Percentiles rank a stretch among this genome's conserved stretches.
phyloP scores from a whole-genome alignment of 2,888 invertebrate species.

The Pristionchus fissidentatus region DNA sequence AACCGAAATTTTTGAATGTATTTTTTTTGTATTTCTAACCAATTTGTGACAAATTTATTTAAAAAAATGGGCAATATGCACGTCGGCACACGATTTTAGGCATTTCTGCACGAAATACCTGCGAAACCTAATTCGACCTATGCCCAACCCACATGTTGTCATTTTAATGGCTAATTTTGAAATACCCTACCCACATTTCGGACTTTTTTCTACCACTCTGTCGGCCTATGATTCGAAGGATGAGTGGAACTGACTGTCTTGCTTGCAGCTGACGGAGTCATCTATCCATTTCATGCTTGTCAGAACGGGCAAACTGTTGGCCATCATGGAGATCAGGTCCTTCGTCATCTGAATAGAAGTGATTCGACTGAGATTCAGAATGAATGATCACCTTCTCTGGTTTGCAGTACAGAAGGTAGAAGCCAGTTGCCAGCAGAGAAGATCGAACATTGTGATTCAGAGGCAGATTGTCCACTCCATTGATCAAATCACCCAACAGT shows the following conservation, averaged over 20 bases:
- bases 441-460: slow-evolving; percentile 73
- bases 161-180: too few species aligned
- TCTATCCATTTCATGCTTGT: slow-evolving; percentile 73
- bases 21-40: too few species aligned
- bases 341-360: slow-evolving; percentile 61
- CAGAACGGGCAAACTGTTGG: slow-evolving; percentile 61
- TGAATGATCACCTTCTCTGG: slow-evolving; percentile 61
- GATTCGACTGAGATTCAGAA: neutral
- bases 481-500: slow-evolving; percentile 50
- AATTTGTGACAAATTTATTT: too few species aligned
- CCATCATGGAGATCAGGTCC: slow-evolving; percentile 64
- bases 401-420: slow-evolving; percentile 67
- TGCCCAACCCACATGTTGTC: too few species aligned
- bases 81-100: too few species aligned
- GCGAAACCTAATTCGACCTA: too few species aligned
- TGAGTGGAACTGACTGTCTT: slow-evolving; percentile 62
- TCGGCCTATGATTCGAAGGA: too few species aligned
- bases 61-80: too few species aligned
- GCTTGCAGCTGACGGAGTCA: slow-evolving; percentile 70
- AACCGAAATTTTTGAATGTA: too few species aligned
- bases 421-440: slow-evolving; percentile 65
- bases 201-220: too few species aligned
- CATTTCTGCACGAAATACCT: too few species aligned
- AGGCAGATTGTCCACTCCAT: slow-evolving; percentile 57
- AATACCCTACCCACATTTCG: too few species aligned